Base-by-base conservation (phyloP, 1,140 invertebrate genomes). In the Himalopsyche phryganea region DNA sequence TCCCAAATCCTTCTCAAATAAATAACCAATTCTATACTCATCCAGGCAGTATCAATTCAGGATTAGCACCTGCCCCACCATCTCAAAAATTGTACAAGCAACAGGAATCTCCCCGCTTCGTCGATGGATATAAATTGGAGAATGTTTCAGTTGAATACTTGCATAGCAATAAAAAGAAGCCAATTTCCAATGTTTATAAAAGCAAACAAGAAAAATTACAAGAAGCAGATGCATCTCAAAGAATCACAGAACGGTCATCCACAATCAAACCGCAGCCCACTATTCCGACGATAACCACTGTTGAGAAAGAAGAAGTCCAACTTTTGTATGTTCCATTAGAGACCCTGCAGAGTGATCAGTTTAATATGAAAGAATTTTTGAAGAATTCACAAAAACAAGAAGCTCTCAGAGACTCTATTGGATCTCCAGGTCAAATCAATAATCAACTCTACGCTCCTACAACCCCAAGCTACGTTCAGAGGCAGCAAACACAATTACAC, bases 241-340 rank as follows among this genome's bases (percentile, higher is more conserved):
- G 72, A 69, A 62, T 52, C 65, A 18, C 76, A 72, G 59, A 60
- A 44, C 50, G 60, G 48, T 55, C 58, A 65, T 7, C 63, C 38
- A 33, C 41, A 6, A 51, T 36, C 54, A 65, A 44, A 59, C 63
- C 50, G 9, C 50, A 48, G 57, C 55, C 53, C 11, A 65, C 51
- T 23, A 46, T 46, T 35, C 53, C 62, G 44, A 44, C 61, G 32
- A 49, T 55, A 41, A 63, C 56, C 11, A 63, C 61, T 17, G 57
- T 63, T 11, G 78, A 81, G 67, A 78, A 79, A 66, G 84, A 86
- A 72, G 83, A 88, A 74, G 83, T 91, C 11, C 88, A 91, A 68
- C 67, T 91, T 41, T 73, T 91, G 0, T 92, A 91, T 66, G 88
- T 92, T 1, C 89, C 89, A 10, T 77, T 89, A 23, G 88, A 92